Percentiles rank a stretch among this genome's conserved stretches.
Evolutionary conservation across 2,797 vertebrate genomes (phyloP).

Genomic region (Oryzias sinensis): DNA sequence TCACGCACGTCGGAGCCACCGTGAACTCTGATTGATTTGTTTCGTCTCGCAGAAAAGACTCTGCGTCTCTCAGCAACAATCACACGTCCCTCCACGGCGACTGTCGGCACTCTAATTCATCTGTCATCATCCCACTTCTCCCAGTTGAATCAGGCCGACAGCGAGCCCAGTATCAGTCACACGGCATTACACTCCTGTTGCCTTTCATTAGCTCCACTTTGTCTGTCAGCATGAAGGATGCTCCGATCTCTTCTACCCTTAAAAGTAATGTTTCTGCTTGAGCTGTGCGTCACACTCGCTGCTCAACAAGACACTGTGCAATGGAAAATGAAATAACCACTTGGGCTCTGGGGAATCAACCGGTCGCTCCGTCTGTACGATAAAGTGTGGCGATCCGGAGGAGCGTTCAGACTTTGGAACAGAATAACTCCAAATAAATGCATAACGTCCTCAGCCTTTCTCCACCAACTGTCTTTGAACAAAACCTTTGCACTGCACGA

Average conservation of each 20-base stretch:
- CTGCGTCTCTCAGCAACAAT: slow-evolving; percentile 60
- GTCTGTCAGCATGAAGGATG: slow-evolving; percentile 43
- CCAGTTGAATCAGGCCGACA: slow-evolving; percentile 58
- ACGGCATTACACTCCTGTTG: slow-evolving; percentile 57
- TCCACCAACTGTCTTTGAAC: neutral
- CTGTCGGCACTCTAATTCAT: slow-evolving; percentile 67
- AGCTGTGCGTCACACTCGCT: slow-evolving; percentile 18
- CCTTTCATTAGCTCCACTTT: slow-evolving; percentile 60
- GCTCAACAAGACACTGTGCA: neutral
- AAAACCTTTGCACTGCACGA: too few relatives aligned
- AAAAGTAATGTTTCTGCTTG: slow-evolving; percentile 43
- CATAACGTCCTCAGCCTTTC: neutral
- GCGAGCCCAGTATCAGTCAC: slow-evolving; percentile 68
- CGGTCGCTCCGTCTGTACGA: neutral
- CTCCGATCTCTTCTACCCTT: slow-evolving; percentile 28
- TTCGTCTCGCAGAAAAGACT: slow-evolving; percentile 58
- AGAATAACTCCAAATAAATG: neutral
- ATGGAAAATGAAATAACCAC: slow-evolving; percentile 15
- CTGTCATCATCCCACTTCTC: slow-evolving; percentile 66
- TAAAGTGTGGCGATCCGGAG: neutral
- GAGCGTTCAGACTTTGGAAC: neutral
- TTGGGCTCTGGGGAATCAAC: slow-evolving; percentile 16
- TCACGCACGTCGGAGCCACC: slow-evolving; percentile 3
- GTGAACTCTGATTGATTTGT: slow-evolving; percentile 61
- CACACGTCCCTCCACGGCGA: slow-evolving; percentile 49